These are phyloP conservation scores for Gallinago jamesoni DNA, from an alignment of 2,113 vertebrate species.

Conservation along the genomic window DNA sequence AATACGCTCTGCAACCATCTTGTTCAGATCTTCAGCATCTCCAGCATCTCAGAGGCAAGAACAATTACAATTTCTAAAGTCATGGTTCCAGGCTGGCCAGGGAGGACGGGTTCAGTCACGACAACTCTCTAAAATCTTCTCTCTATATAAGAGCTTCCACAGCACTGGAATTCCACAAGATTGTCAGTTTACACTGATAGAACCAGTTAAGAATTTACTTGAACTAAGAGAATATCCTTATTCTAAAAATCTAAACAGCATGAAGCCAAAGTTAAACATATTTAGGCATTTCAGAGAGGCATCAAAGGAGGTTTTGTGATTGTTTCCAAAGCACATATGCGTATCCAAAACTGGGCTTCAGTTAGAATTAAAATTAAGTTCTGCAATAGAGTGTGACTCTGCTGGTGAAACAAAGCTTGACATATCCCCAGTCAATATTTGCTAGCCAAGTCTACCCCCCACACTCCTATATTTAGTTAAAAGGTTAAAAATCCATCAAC, in stretches of 20 bases:
- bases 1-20: neutral
- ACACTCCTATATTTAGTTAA: neutral
- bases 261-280: neutral
- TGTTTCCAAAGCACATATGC: neutral
- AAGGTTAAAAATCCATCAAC: neutral
- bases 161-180: neutral
- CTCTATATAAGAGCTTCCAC: neutral
- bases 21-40: neutral
- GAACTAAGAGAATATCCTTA: neutral
- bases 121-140: neutral
- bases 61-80: neutral
- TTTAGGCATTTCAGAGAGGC: neutral
- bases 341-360: neutral
- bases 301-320: neutral
- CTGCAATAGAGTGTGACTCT: neutral
- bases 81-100: neutral
- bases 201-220: constrained; percentile 6
- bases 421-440: neutral
- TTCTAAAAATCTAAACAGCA: neutral
- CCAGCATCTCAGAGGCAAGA: neutral
- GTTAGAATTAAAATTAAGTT: neutral
- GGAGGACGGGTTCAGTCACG: neutral
- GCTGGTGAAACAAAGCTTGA: neutral
- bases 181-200: neutral
- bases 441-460: neutral